Base-by-base conservation (phyloP, 2,888 invertebrate species). In the Gastrophysa polygoni region DNA sequence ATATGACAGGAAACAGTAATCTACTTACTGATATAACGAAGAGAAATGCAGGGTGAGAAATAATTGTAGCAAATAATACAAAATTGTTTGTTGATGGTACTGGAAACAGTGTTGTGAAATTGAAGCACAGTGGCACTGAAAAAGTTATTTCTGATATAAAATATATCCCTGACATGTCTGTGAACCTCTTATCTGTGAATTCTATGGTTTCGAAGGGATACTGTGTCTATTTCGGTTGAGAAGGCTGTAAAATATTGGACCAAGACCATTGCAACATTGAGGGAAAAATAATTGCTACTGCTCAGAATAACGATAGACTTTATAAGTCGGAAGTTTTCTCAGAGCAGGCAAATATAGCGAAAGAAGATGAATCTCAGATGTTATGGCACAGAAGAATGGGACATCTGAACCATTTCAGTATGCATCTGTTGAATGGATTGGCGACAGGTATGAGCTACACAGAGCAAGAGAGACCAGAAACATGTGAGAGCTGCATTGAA, bases 121-220 rank as follows among this genome's bases (percentile, higher is more conserved):
- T 64, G 55, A 59, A 63, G 28, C 34, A 29, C 5, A 24, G 48
- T 43, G 60, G 48, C 14, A 47, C 16, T 6, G 43, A 59, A 44
- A 43, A 28, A 21, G 47, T 43, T n/a, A 64, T 65, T 16, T 66
- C 67, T 24, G 60, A 67, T 46, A 66, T 70, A 14, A 44, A 68
- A 29, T 67, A 68, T 65, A 66, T 71, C 7, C 69, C 70, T 34
- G 58, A 68, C 28, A 24, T 68, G 20, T 55, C 66, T 34, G 66
- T 58, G 8, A 71, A 72, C 49, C 61, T 73, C 24, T 48, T 72
- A 18, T 70, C 70, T 44, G 68, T 73, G 10, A 67, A 63, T 58
- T 47, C 59, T 44, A 61, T 72, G 4, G 64, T 67, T 28, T 58
- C 63, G n/a, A 72, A 69, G 44, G 69, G 68, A 29, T 34, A 54